These are phyloP conservation scores for Pedetes capensis DNA, from an alignment of 2,113 vertebrate genomes.

Conservation along the genomic window DNA sequence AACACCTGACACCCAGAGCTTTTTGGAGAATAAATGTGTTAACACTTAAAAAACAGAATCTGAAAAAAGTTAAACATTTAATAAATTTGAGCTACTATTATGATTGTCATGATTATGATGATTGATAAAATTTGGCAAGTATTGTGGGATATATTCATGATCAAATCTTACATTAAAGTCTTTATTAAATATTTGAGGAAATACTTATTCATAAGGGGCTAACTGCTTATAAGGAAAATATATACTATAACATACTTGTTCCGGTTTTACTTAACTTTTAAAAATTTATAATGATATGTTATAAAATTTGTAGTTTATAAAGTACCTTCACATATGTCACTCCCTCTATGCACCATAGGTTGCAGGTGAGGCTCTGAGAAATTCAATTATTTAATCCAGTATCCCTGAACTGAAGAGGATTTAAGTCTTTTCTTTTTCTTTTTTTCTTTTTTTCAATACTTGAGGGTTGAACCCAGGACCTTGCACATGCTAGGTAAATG, in stretches of 20 bases:
- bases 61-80: neutral
- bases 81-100: neutral
- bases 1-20: no score
- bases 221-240: neutral
- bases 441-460: no score
- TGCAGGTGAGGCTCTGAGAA: neutral
- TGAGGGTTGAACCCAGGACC: no score
- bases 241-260: neutral
- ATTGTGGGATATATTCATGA: neutral
- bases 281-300: neutral
- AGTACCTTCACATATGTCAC: neutral
- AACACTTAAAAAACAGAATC: neutral
- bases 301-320: neutral
- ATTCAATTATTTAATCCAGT: neutral
- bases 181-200: constrained; percentile 13
- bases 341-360: neutral
- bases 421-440: no score
- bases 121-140: neutral
- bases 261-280: neutral
- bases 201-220: neutral
- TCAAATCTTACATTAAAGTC: neutral
- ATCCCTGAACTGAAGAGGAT: neutral
- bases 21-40: neutral
- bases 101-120: neutral
- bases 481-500: no score